phyloP scores from a whole-genome alignment of 2,888 invertebrate species.

The Meteorus cinctellus region DNA sequence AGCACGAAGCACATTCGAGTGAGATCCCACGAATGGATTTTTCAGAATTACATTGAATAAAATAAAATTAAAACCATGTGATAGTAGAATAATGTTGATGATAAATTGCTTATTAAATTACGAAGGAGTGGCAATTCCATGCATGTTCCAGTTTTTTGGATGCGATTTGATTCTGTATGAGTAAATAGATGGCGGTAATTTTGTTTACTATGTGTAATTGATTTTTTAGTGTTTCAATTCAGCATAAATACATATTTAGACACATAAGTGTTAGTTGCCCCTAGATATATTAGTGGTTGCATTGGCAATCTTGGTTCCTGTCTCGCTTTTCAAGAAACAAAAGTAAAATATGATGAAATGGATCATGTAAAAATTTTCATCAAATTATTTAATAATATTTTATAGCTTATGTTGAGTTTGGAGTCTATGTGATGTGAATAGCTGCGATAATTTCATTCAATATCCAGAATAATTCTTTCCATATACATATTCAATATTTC shows the following conservation, averaged over 20 bases:
- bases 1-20: too few species aligned
- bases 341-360: not conserved
- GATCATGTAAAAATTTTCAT: not conserved
- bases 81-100: not conserved
- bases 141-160: not conserved
- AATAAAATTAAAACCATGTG: too few species aligned
- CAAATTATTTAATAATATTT: too few species aligned
- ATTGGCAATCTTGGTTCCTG: constrained; percentile 72
- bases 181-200: not conserved
- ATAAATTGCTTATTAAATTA: not conserved
- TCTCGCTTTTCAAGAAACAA: constrained; percentile 64
- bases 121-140: not conserved
- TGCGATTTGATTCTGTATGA: not conserved
- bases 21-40: too few species aligned
- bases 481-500: too few species aligned
- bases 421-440: too few species aligned
- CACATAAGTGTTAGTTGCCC: constrained; percentile 35
- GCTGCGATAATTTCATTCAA: too few species aligned
- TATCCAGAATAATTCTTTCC: too few species aligned
- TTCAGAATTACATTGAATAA: too few species aligned
- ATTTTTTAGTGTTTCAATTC: constrained; percentile 35
- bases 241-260: constrained; percentile 39
- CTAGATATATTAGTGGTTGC: constrained; percentile 48
- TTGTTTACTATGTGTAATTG: not conserved
- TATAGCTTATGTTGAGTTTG: too few species aligned